phyloP scores from a whole-genome alignment of 1,140 invertebrate species.

The Drosophila melanica region DNA sequence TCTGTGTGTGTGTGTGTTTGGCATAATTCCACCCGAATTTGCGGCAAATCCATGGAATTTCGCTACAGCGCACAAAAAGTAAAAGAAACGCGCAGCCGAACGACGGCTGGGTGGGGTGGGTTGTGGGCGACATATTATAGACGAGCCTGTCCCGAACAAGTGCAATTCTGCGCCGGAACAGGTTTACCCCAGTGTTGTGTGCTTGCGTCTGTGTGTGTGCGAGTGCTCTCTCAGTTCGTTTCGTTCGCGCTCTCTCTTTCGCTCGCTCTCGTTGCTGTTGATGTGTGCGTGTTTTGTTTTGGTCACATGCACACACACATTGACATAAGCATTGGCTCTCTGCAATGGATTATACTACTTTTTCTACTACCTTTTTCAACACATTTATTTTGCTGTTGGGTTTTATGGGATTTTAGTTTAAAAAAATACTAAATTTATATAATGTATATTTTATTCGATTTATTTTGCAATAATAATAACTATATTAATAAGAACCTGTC shows the following conservation, averaged over 20 bases:
- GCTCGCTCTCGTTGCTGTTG: conserved; percentile 28
- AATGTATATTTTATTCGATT: too few relatives aligned
- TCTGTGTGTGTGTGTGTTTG: conserved; percentile 47
- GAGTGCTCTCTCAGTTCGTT: conserved; percentile 13
- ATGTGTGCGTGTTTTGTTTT: conserved; percentile 79
- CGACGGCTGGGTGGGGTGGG: conserved; percentile 5
- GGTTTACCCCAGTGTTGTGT: conserved; percentile 52
- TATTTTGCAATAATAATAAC: too few relatives aligned
- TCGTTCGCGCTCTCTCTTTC: conserved; percentile 16
- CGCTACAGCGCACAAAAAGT: conserved; percentile 78
- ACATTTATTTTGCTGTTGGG: conserved; percentile 33
- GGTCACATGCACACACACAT: conserved; percentile 64
- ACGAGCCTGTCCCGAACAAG: conserved; percentile 57
- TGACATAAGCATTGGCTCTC: conserved; percentile 9
- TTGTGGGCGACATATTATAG: conserved; percentile 10
- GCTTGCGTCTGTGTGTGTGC: conserved; percentile 37
- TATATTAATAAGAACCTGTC: too few relatives aligned
- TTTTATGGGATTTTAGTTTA: conserved; percentile 25
- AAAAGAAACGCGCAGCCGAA: conserved; percentile 78
- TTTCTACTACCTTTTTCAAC: conserved; percentile 56
- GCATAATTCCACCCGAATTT: conserved; percentile 83
- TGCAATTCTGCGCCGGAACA: conserved; percentile 79
- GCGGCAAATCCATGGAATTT: conserved; percentile 78
- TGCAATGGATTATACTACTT: conserved; percentile 37
- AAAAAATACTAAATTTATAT: too few relatives aligned